Base-by-base conservation (phyloP, 1,140 invertebrate genomes). In the Drosophila jambulina region DNA sequence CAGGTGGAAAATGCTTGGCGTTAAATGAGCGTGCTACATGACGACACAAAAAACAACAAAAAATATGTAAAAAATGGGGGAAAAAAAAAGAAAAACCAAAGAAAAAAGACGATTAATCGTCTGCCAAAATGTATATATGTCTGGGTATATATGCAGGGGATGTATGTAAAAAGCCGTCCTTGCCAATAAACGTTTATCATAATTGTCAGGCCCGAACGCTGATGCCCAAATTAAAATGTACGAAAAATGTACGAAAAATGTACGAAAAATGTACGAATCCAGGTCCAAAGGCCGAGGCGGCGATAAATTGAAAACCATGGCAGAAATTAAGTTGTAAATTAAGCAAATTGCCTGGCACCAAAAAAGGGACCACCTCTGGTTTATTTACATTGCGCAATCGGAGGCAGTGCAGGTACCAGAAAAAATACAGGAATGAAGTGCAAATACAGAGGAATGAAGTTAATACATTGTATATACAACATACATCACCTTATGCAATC, bases 301-400 rank as follows among this genome's bases (percentile, higher is more conserved):
- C 63, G 56, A 60, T 64, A 71, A 81, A 72, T 72, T 85, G 77
- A 85, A 84, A 84, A 80, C 57, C 81, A 68, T 74, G 83, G 63
- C 82, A 42, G 67, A 70, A 85, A 85, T 85, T 85, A 85, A 85
- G 82, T 86, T 85, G 82, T 85, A 85, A 85, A 78, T 85, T 85
- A 78, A 85, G 46, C 64, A 78, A 86, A 85, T 86, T 75, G 78
- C 74, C 46, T 25, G 38, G 32, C 34, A 36, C 43, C 15, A 45
- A 69, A 38, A 56, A 46, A 12, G 27, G 43, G 49, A 36, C 42
- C 67, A 45, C 62, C 57, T 48, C 40, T 42, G 51, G 59, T 32
- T 69, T 78, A 62, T 60, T 60, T 62, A 69, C 67, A 67, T 68
- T 70, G 51, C 65, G 60, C 80, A 79, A 67, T 53, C 38, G 40